Evolutionary conservation across 1,140 invertebrate genomes (phyloP).

Genomic region (Hyles vespertilio): DNA sequence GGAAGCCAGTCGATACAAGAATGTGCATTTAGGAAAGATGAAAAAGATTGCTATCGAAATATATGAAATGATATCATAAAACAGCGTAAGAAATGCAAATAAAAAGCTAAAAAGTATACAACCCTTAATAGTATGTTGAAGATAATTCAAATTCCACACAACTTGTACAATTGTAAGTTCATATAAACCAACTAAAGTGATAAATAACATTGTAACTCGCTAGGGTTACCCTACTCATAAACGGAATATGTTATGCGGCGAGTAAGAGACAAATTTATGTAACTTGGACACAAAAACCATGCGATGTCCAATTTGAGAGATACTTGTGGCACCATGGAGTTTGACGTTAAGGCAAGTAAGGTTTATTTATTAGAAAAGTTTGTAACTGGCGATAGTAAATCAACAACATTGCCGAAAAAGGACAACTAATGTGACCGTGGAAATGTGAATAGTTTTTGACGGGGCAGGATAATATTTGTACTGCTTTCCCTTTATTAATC

Average conservation of each 20-base stretch:
- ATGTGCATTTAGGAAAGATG: too few species aligned
- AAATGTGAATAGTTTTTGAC: slow-evolving; percentile 11
- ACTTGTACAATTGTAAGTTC: too few species aligned
- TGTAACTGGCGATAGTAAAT: slow-evolving; percentile 50
- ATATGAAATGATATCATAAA: too few species aligned
- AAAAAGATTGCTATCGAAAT: too few species aligned
- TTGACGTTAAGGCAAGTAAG: slow-evolving; percentile 55
- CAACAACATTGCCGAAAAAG: slow-evolving; percentile 47
- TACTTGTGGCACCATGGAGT: slow-evolving; percentile 47
- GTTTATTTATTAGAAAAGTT: slow-evolving; percentile 68
- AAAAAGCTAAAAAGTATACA: too few species aligned
- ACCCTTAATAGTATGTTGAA: too few species aligned
- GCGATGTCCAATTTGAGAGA: slow-evolving; percentile 35
- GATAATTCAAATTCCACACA: background rate
- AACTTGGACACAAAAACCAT: slow-evolving; percentile 50
- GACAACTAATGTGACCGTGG: slow-evolving; percentile 41
- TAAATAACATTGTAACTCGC: slow-evolving; percentile 7
- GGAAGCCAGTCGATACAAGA: too few species aligned
- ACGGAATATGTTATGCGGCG: slow-evolving; percentile 50
- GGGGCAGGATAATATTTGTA: slow-evolving; percentile 24
- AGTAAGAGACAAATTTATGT: slow-evolving; percentile 59
- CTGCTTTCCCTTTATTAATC: slow-evolving; percentile 19
- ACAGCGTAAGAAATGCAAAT: too few species aligned
- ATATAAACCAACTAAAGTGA: slow-evolving; percentile 6
- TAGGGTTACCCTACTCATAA: slow-evolving; percentile 59